Conservation (phyloP, 2,888 invertebrate species). For the Zhuqinia jingwanae region DNA sequence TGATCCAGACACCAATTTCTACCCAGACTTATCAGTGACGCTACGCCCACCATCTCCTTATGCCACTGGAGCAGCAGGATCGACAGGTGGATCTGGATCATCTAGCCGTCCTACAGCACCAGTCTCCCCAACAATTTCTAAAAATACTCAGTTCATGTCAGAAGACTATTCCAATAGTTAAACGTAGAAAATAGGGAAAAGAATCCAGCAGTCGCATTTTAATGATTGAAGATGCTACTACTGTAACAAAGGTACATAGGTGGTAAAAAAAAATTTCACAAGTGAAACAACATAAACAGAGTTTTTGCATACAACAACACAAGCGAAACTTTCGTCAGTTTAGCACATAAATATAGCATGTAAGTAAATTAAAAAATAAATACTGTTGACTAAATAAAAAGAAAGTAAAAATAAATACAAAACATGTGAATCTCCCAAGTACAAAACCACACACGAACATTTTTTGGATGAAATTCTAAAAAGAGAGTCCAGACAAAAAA, state of each 20-base stretch:
- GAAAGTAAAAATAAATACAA: conserved; percentile 21
- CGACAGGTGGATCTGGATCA: conserved; percentile 55
- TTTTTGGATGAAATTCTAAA: conserved; percentile 34
- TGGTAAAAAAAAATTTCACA: background rate
- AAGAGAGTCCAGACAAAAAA: conserved; percentile 40
- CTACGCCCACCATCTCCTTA: conserved; percentile 69
- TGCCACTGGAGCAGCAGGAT: conserved; percentile 50
- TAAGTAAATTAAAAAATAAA: background rate
- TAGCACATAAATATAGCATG: background rate
- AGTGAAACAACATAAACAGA: background rate
- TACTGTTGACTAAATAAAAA: background rate
- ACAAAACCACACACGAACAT: conserved; percentile 57
- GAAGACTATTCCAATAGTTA: conserved; percentile 69
- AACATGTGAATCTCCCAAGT: conserved; percentile 68
- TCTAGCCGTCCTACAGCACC: conserved; percentile 68
- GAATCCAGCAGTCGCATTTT: background rate
- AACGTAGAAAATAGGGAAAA: background rate
- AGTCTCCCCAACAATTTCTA: conserved; percentile 63
- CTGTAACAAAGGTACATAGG: background rate
- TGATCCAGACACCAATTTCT: conserved; percentile 71
- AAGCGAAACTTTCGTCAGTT: background rate
- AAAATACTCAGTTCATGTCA: conserved; percentile 68
- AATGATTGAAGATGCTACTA: background rate
- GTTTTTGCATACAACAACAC: conserved; percentile 17
- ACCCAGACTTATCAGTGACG: conserved; percentile 66